Conservation (phyloP, 2,113 vertebrate genomes). For the Salvelinus namaycush region DNA sequence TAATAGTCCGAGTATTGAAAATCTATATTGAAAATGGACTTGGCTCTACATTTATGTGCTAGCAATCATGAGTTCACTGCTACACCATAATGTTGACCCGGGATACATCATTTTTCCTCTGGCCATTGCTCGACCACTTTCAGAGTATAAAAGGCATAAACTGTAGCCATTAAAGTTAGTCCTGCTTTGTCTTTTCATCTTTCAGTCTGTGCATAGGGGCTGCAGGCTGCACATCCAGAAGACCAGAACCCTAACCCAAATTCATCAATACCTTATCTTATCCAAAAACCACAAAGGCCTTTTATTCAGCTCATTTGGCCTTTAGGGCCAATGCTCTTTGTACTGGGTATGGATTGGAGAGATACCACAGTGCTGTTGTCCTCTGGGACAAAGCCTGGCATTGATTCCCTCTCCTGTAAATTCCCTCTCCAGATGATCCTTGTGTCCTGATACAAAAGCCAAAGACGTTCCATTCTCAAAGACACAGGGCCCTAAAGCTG, state of each 20-base stretch:
- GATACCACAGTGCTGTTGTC: slow-evolving; percentile 50
- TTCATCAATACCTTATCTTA: slow-evolving; percentile 27
- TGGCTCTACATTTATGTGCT: slow-evolving; percentile 2
- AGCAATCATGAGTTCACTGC: slow-evolving; percentile 24
- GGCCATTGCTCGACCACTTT: slow-evolving; percentile 4
- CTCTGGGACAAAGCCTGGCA: slow-evolving; percentile 47
- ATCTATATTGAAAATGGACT: slow-evolving; percentile 9
- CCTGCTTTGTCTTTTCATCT: neutral
- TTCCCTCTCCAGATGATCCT: neutral
- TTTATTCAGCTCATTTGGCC: slow-evolving; percentile 31
- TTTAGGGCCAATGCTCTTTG: slow-evolving; percentile 28
- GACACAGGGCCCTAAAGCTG: slow-evolving; percentile 12
- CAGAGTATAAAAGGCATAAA: neutral
- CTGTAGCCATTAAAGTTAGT: neutral
- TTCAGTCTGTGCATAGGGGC: neutral
- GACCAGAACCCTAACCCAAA: neutral
- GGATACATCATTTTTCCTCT: slow-evolving; percentile 37
- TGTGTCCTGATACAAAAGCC: neutral
- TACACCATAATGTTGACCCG: slow-evolving; percentile 18
- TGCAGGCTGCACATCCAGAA: too few relatives aligned
- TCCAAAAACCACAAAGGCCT: slow-evolving; percentile 2
- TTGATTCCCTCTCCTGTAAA: slow-evolving; percentile 28
- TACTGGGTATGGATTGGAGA: slow-evolving; percentile 44
- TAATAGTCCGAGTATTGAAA: neutral
- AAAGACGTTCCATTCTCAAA: too few relatives aligned